phyloP scores from a whole-genome alignment of 2,888 invertebrate species.

The Tiphia femorata region DNA sequence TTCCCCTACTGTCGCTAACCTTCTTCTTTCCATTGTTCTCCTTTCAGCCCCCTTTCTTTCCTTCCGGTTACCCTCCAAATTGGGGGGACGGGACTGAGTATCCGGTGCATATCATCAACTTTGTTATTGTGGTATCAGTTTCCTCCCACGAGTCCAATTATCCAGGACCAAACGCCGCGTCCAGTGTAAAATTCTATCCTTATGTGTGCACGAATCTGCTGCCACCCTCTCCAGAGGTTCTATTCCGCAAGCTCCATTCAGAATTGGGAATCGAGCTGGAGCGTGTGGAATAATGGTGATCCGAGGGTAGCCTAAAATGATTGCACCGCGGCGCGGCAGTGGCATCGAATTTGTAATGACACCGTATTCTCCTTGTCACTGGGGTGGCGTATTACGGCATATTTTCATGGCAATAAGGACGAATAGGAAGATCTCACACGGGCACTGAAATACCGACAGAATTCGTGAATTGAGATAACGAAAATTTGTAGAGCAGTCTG shows the following conservation, averaged over 20 bases:
- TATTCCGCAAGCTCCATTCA: neutral
- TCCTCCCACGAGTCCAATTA: constrained; percentile 52
- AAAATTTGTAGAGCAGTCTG: too few species aligned
- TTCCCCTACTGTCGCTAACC: neutral
- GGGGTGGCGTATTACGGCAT: too few species aligned
- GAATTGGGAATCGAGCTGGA: constrained; percentile 14
- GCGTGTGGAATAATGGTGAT: constrained; percentile 12
- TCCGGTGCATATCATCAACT: constrained; percentile 51
- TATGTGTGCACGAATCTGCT: constrained; percentile 4
- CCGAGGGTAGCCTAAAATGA: neutral
- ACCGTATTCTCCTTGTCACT: too few species aligned
- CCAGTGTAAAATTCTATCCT: constrained; percentile 20
- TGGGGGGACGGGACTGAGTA: constrained; percentile 29
- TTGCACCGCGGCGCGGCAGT: neutral
- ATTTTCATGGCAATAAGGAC: too few species aligned
- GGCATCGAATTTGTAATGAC: neutral
- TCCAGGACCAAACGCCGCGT: constrained; percentile 13
- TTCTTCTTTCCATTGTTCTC: neutral
- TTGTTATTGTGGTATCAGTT: constrained; percentile 55
- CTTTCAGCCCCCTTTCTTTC: neutral
- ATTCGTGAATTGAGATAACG: too few species aligned
- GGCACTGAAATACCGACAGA: too few species aligned
- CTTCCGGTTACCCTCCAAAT: too few species aligned
- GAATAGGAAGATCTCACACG: too few species aligned
- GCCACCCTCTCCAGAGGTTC: neutral